phyloP scores from a whole-genome alignment of 1,140 invertebrate genomes.

The Aporrectodea caliginosa region DNA sequence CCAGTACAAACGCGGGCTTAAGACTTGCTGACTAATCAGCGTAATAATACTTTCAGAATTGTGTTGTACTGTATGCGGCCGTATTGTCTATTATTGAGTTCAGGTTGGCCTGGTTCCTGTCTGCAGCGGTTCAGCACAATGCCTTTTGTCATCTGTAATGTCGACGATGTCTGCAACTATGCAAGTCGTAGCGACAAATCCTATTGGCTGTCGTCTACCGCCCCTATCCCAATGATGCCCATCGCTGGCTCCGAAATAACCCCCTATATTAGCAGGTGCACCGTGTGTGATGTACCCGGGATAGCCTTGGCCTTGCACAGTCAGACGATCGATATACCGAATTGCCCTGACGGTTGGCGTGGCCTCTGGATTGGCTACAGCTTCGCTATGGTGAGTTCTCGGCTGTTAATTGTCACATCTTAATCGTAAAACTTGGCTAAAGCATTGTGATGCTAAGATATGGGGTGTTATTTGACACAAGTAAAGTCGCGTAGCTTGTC shows the following conservation, averaged over 20 bases:
- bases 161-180: constrained; percentile 95
- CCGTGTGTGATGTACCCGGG: constrained; percentile 86
- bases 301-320: constrained; percentile 94
- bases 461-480: too few species aligned
- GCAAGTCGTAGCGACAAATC: constrained; percentile 92
- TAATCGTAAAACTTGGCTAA: too few species aligned
- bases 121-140: constrained; percentile 90
- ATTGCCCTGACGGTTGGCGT: constrained; percentile 83
- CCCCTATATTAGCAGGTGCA: constrained; percentile 82
- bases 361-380: too few species aligned
- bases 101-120: constrained; percentile 78
- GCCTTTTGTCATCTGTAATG: constrained; percentile 94
- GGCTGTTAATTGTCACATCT: too few species aligned
- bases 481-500: too few species aligned
- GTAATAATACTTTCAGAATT: too few species aligned
- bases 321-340: constrained; percentile 77
- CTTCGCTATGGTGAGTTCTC: constrained; percentile 89
- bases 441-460: too few species aligned
- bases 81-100: too few species aligned
- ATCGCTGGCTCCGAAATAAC: constrained; percentile 68
- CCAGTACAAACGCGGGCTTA: too few species aligned
- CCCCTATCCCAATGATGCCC: constrained; percentile 84
- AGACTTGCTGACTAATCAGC: too few species aligned
- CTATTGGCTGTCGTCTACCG: constrained; percentile 92
- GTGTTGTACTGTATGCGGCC: too few species aligned